These are phyloP conservation scores for Sarcophaga bullata DNA, from an alignment of 1,140 invertebrate genomes.

Conservation along the genomic window DNA sequence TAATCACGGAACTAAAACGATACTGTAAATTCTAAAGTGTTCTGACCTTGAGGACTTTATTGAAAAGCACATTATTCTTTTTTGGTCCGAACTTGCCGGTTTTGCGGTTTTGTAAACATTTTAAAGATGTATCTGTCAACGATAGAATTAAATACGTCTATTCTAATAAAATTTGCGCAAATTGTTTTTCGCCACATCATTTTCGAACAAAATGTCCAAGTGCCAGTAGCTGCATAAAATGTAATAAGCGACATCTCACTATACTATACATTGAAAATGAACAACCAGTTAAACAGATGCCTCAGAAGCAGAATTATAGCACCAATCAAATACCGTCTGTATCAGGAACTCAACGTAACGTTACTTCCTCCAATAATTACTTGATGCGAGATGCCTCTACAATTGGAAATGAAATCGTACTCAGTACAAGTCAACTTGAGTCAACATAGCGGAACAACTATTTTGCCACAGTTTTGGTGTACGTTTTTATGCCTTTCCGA, in stretches of 20 bases:
- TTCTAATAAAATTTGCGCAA: too few relatives aligned
- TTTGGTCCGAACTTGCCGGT: too few relatives aligned
- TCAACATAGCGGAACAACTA: background rate
- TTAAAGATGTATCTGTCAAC: background rate
- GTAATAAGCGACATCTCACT: conserved; percentile 7
- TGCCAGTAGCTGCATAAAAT: conserved; percentile 6
- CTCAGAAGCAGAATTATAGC: background rate
- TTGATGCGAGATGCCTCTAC: background rate
- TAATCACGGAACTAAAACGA: too few relatives aligned
- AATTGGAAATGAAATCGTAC: background rate
- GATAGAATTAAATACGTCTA: conserved; percentile 14
- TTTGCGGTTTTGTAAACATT: conserved; percentile 16
- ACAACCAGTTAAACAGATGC: background rate
- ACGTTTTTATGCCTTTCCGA: background rate
- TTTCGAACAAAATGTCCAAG: too few relatives aligned
- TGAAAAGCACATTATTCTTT: too few relatives aligned
- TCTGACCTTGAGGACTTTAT: too few relatives aligned
- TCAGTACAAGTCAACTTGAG: too few relatives aligned
- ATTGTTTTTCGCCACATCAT: too few relatives aligned
- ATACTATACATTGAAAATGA: background rate
- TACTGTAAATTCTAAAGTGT: too few relatives aligned
- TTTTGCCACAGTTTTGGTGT: background rate
- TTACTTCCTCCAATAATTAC: background rate
- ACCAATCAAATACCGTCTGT: too few relatives aligned
- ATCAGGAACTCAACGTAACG: background rate